A percentile compares a stretch with the other conserved stretches of the same genome.
phyloP scores from a whole-genome alignment of 2,888 invertebrate genomes.

The Acleris literana region DNA sequence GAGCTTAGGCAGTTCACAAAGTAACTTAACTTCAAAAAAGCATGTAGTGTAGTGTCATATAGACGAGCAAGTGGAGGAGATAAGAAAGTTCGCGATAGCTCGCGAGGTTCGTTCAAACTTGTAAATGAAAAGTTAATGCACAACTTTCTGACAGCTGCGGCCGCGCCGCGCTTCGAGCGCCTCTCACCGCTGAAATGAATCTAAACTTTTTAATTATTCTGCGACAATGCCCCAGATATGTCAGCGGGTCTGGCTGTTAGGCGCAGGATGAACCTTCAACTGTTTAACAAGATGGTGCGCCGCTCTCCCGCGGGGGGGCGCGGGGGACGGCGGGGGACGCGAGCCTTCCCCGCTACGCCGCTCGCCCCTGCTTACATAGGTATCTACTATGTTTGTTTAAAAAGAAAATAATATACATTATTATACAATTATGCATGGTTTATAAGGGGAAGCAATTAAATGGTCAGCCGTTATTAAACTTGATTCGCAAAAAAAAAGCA shows the following conservation, averaged over 20 bases:
- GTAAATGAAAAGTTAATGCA: slow-evolving; percentile 79
- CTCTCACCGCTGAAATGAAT: slow-evolving; percentile 62
- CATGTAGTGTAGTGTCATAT: no score
- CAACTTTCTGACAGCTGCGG: slow-evolving; percentile 71
- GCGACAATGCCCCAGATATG: slow-evolving; percentile 56
- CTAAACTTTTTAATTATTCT: slow-evolving; percentile 72
- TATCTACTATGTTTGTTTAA: no score
- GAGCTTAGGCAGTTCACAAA: not conserved
- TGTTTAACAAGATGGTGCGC: not conserved
- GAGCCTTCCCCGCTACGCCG: no score
- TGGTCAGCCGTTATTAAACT: no score
- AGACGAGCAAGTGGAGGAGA: slow-evolving; percentile 51
- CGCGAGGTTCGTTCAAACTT: slow-evolving; percentile 65
- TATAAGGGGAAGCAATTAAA: no score
- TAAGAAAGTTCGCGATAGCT: slow-evolving; percentile 60
- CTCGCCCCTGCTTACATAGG: no score
- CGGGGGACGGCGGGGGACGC: no score
- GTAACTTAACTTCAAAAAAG: slow-evolving; percentile 19
- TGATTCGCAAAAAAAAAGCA: no score
- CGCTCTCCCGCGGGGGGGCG: no score
- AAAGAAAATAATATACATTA: no score
- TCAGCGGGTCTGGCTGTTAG: slow-evolving; percentile 43
- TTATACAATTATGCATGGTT: no score
- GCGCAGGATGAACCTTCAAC: not conserved
- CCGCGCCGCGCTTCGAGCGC: slow-evolving; percentile 58